These are phyloP conservation scores for Pampus argenteus DNA, from an alignment of 2,797 vertebrate species.

Conservation along the genomic window DNA sequence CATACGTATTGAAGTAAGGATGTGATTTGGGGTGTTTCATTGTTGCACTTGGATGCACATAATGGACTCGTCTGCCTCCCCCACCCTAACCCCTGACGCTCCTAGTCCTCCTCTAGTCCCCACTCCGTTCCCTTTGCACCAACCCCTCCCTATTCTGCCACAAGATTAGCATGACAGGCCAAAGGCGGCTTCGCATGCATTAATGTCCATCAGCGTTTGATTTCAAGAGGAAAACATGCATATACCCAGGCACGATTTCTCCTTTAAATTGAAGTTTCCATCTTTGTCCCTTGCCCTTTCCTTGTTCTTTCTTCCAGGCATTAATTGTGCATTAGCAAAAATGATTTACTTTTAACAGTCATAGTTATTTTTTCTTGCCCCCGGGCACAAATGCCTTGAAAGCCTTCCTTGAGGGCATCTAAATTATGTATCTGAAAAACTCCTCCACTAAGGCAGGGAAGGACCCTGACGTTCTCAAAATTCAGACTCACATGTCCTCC, in stretches of 20 bases:
- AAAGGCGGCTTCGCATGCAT: constrained; percentile 86
- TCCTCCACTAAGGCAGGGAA: constrained; percentile 96
- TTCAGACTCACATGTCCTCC: constrained; percentile 95
- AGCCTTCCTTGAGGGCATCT: constrained; percentile 99
- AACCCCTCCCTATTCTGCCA: constrained; percentile 66
- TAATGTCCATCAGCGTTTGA: constrained; percentile 88
- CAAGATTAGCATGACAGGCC: constrained; percentile 90
- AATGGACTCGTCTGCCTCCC: constrained; percentile 83
- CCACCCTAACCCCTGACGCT: constrained; percentile 64
- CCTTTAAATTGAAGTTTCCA: constrained; percentile 94
- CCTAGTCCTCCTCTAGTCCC: constrained; percentile 59
- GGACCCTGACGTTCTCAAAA: constrained; percentile 97
- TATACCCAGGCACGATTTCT: constrained; percentile 88
- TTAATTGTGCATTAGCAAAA: constrained; percentile 99
- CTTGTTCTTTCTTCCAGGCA: constrained; percentile 93
- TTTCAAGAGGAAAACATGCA: constrained; percentile 82
- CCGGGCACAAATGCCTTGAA: constrained; percentile 99
- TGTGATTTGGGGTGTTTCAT: constrained; percentile 88
- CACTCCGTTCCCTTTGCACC: constrained; percentile 61
- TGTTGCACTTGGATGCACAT: constrained; percentile 90
- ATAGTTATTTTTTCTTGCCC: constrained; percentile 99
- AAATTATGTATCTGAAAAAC: constrained; percentile 99
- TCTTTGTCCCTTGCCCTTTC: constrained; percentile 86
- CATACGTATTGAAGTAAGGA: constrained; percentile 66
- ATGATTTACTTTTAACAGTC: constrained; percentile 99